Evolutionary conservation across 2,888 invertebrate genomes (phyloP), one percentile per base, ranked within the genome.

Genomic region (Mythimna loreyi): DNA sequence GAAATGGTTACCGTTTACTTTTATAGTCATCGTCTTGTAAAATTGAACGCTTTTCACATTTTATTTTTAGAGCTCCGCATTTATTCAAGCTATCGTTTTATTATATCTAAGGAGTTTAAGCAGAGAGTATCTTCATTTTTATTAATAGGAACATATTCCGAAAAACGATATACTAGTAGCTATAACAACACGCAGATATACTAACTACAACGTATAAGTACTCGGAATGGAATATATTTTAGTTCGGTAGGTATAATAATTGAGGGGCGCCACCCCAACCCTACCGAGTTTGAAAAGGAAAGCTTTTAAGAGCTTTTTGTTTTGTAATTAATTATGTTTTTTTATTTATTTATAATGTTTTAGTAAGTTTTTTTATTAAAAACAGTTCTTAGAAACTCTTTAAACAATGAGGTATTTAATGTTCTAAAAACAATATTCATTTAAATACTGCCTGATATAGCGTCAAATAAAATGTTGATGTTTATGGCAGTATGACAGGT

Each of bases 291-390:
- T 92, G 91, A 91, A 92, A 93, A 92, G 92, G 92, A 94, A 94
- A 94, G 95, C 94, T 94, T 94, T 95, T 95, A 94, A 94, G 93
- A 93, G 94, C 93, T 94, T 94, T 94, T 95, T 95, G 94, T 94
- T 94, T 93, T 90, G 91, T 94, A 94, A 95, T 95, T 94, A 94
- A 92, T 93, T 94, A 91, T 90, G 87, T 91, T 92, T 91, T 55
- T 85, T 91, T 90, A 90, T 92, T 91, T 91, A 89, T 89, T 87
- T 85, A 84, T 84, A 81, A 88, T 90, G 86, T 89, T 88, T 85
- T 89, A 86, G 86, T 88, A 90, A 78, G 77, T 57, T 76, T n/a
- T 79, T 40, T 76, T 74, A 67, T 75, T 72, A 47, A n/a, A 30
- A 67, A 25, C 55, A 57, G 33, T 68, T 68, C 49, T 57, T 63